Conservation (phyloP, 2,797 vertebrate species). For the Clamator glandarius region DNA sequence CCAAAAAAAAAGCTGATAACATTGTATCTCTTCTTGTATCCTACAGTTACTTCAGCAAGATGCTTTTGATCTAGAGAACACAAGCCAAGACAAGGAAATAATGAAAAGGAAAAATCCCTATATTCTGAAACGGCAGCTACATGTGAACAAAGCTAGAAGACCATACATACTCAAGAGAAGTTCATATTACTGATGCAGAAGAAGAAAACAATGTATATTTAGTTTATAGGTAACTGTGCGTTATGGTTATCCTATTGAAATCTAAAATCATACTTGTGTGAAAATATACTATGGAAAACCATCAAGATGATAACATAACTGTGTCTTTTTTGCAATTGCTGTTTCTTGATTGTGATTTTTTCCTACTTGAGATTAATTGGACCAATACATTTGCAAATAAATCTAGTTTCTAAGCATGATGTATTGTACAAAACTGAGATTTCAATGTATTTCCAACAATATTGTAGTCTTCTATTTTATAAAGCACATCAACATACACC, state of each 20-base stretch:
- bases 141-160: constrained; percentile 89
- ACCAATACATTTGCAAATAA: constrained; percentile 79
- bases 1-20: not conserved
- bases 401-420: constrained; percentile 79
- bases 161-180: constrained; percentile 95
- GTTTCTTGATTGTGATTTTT: constrained; percentile 76
- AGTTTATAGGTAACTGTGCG: constrained; percentile 79
- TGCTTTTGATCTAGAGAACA: constrained; percentile 80
- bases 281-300: constrained; percentile 69
- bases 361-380: constrained; percentile 71
- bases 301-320: constrained; percentile 65
- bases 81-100: constrained; percentile 81
- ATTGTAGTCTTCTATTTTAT: not conserved
- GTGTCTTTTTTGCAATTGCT: constrained; percentile 72
- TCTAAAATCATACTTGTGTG: constrained; percentile 72
- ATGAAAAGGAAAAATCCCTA: constrained; percentile 96
- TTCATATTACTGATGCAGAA: constrained; percentile 85
- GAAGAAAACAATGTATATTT: constrained; percentile 63
- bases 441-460: constrained; percentile 20
- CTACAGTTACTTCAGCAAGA: constrained; percentile 82
- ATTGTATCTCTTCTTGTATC: not conserved
- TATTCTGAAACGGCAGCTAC: constrained; percentile 92
- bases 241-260: constrained; percentile 72
- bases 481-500: not conserved
- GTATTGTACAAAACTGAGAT: constrained; percentile 65